Evolutionary conservation across 2,113 vertebrate species (phyloP), one percentile per base, ranked within the genome.

Genomic region (Ceuthmochares aereus): DNA sequence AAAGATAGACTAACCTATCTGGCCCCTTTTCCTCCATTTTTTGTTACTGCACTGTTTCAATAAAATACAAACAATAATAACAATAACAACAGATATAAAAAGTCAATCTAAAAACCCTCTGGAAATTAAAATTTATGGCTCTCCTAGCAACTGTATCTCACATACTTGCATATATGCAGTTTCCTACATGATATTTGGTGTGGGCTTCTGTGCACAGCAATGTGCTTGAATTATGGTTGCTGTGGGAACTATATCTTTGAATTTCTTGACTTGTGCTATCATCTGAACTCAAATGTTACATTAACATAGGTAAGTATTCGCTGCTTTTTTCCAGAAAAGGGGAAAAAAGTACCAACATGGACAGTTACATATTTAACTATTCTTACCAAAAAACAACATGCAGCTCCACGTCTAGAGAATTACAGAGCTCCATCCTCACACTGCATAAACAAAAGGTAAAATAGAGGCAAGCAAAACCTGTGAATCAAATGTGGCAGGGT

Each of bases 171-270:
- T 22, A 52, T 47, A 84, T 56, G 55, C 75, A 64, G 56, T 40
- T 94, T 93, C 91, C 56, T 86, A 59, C 54, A 84, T 34, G 37
- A n/a, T 86, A 63, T 84, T 49, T 83, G 60, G 75, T 86, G 60
- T 3, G 11, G 93, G 93, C 72, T 95, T 96, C 90, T 94, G 88
- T 94, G 85, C 85, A 58, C 88, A 93, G 92, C 79, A 90, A 56
- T 26, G 7, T 93, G 52, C 82, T 52, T 96, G 93, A 96, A 92
- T 95, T 96, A 87, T 78, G 96, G 96, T 97, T 97, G 96, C 96
- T 96, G 96, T 96, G 95, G 96, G 96, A 97, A 97, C 96, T 94
- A 77, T 72, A 93, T 84, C 85, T 95, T 83, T 54, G 73, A 90
- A 90, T 96, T 95, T 94, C 79, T 75, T 94, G 87, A 93, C 88